Base-by-base conservation (phyloP, 2,888 invertebrate genomes). In the Amitus sp. region DNA sequence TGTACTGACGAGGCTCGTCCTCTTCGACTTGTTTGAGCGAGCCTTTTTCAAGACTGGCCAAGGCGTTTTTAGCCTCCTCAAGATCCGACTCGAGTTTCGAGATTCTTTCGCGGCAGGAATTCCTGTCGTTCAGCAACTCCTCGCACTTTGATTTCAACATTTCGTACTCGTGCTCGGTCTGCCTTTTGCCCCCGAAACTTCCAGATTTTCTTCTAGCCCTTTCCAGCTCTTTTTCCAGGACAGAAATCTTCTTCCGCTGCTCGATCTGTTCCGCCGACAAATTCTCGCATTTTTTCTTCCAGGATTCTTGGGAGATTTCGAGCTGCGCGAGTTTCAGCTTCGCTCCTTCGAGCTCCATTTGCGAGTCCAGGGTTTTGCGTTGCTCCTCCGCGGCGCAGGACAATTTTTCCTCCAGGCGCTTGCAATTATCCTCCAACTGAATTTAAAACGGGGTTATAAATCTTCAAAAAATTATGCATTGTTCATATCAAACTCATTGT, bases 81-180 rank as follows among this genome's bases (percentile, higher is more conserved):
- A 13, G 57, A 50, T 46, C 48, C 2, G 28, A 51, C 39, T 47
- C 61, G 5, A 51, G 40, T 47, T 37, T 69, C 28, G 2, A 12
- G 40, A 87, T 78, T 66, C 87, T 87, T 28, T 85, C 85, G 42
- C 82, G 87, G 23, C 62, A 72, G 27, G 37, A 60, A 43, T 70
- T 68, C 17, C 66, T 73, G 17, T 79, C 79, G 2, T 52, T 67
- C n/a, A 70, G 48, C 9, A 79, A 53, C 47, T 40, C 67, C 7
- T 77, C 76, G 19, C 66, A 76, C 40, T 72, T 73, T n/a, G 48
- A 66, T 46, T 74, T 70, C 46, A 78, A 53, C n/a, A 61, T 46
- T 15, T 74, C 75, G 23, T 75, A 73, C 15, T 78, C 78, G 12
- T 55, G 40, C 13, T 74, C 74, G 15, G 72, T 42, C 66, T 66